Base-by-base conservation (phyloP, 2,888 invertebrate species). In the Platerodrilus igneus region DNA sequence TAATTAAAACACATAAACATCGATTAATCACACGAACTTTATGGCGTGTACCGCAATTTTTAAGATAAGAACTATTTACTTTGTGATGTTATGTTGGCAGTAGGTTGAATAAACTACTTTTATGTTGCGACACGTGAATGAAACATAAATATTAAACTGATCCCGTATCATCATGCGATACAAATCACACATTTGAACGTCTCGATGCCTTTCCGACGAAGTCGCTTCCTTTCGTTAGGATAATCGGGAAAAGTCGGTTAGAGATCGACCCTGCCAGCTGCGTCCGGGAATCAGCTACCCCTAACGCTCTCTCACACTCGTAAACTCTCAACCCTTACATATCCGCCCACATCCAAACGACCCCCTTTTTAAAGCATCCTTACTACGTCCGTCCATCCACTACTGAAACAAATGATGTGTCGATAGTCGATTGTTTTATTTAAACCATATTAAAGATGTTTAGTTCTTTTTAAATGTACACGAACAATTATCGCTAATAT, bases 251-350 rank as follows among this genome's bases (percentile, higher is more conserved):
- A 18, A 11, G 34, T 49, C 49, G 49, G 19, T 10, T 39, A 14
- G 40, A 42, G 47, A 50, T 50, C 50, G 50, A 50, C 50, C 50
- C 47, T 47, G 40, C 32, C 49, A 49, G 49, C 49, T 49, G 42
- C 45, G 50, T 50, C 50, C 50, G 47, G 50, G 46, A 42, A 47
- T 45, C 37, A 45, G 44, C 44, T 40, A 44, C 44, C 44, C 45
- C 33, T 39, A 31, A 35, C 37, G 28, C 38, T 34, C 38, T 35
- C 21, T n/a, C n/a, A n/a, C n/a, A n/a, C n/a, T n/a, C n/a, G n/a
- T n/a, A n/a, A n/a, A n/a, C n/a, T n/a, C n/a, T 22, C 37, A 30
- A 22, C 29, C 37, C 38, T 30, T n/a, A n/a, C n/a, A n/a, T n/a
- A n/a, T n/a, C n/a, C 39, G 9, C 33, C 40, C 45, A 41, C 41